Percentiles rank a stretch among this genome's conserved stretches.
These are phyloP conservation scores for Kryptopterus vitreolus DNA, from an alignment of 2,797 vertebrate genomes.

Conservation along the genomic window DNA sequence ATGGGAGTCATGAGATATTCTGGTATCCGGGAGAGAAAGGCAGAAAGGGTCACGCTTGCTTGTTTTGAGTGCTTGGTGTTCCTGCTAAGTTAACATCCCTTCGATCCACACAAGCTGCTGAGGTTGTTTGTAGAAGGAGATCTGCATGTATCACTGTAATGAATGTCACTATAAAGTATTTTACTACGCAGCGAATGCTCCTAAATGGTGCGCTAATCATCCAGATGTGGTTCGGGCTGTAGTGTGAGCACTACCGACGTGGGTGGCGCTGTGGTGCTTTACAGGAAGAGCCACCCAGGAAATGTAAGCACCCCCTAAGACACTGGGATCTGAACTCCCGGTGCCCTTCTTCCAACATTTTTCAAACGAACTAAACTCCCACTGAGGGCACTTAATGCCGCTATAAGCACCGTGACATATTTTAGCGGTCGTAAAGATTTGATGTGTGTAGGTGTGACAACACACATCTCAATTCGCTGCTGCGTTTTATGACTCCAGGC, in stretches of 20 bases:
- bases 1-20: background rate
- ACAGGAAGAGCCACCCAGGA: background rate
- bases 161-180: background rate
- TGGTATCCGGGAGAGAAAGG: background rate
- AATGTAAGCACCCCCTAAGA: conserved; percentile 11
- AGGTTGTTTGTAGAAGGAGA: background rate
- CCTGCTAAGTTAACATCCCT: conserved; percentile 7
- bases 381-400: conserved; percentile 42
- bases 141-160: background rate
- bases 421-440: conserved; percentile 38
- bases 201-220: background rate
- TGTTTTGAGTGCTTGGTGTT: conserved; percentile 15
- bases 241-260: conserved; percentile 3
- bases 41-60: background rate
- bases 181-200: background rate
- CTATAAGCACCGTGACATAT: conserved; percentile 39
- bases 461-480: conserved; percentile 49
- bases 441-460: conserved; percentile 33
- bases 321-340: conserved; percentile 34
- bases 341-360: conserved; percentile 45
- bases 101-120: background rate
- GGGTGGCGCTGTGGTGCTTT: conserved; percentile 36
- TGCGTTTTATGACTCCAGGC: conserved; percentile 53
- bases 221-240: background rate
- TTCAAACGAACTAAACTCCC: conserved; percentile 37